Evolutionary conservation across 1,140 invertebrate species (phyloP).

Genomic region (Frieseomelitta varia): DNA sequence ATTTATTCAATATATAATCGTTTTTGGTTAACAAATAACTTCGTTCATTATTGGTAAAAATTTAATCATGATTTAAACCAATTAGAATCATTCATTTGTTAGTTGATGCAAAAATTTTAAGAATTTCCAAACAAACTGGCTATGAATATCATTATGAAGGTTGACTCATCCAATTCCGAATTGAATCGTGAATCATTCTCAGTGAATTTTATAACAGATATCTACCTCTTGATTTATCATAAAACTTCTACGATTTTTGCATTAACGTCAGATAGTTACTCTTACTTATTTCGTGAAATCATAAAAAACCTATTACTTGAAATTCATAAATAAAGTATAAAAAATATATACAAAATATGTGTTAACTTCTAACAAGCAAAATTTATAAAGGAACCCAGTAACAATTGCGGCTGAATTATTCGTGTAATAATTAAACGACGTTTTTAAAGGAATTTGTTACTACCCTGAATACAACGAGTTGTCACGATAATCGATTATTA

Average conservation of each 20-base stretch:
- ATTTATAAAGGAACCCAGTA: conserved; percentile 25
- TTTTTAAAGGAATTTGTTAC: not conserved
- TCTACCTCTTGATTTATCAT: not conserved
- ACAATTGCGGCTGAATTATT: not conserved
- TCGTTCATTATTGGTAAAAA: not conserved
- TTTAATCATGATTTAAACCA: not conserved
- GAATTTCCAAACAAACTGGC: not conserved
- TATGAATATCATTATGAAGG: not conserved
- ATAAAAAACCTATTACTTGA: not conserved
- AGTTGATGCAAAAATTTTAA: not conserved
- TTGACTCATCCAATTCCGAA: not conserved
- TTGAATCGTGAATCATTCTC: not conserved
- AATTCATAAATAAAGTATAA: conserved; percentile 42
- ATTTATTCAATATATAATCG: not conserved
- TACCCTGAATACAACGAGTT: conserved; percentile 13
- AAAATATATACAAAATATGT: conserved; percentile 35
- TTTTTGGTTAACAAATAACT: conserved; percentile 5
- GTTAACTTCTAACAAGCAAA: not conserved
- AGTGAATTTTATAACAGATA: not conserved
- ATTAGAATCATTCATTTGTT: not conserved
- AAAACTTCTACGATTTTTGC: conserved; percentile 10
- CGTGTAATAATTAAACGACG: not conserved
- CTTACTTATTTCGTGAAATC: not conserved
- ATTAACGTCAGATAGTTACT: not conserved
- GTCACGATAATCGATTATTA: not conserved